These are phyloP conservation scores for Calephelis virginiensis DNA, from an alignment of 1,140 invertebrate genomes.

Conservation along the genomic window DNA sequence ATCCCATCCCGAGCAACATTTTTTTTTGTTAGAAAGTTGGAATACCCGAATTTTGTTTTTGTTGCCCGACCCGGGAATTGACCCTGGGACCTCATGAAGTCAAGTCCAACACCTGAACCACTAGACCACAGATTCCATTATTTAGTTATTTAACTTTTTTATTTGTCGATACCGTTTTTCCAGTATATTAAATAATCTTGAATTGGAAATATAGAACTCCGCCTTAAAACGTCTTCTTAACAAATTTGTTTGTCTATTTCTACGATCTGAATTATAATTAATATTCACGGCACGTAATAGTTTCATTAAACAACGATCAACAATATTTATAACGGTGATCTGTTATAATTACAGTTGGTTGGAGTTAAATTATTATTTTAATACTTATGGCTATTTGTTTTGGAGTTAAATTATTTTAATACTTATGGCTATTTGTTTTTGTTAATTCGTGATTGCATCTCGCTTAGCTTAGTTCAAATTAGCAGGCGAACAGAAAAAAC, in stretches of 20 bases:
- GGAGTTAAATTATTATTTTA: slow-evolving; percentile 35
- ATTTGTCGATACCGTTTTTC: too few relatives aligned
- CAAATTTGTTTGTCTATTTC: slow-evolving; percentile 10
- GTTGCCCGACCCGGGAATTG: too few relatives aligned
- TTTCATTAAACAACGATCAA: not conserved
- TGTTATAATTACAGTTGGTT: slow-evolving; percentile 51
- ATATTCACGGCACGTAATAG: slow-evolving; percentile 12
- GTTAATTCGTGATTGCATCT: slow-evolving; percentile 49
- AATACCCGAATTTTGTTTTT: too few relatives aligned
- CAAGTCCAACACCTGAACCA: too few relatives aligned
- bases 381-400: slow-evolving; percentile 47
- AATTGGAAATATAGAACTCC: too few relatives aligned
- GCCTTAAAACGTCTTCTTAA: slow-evolving; percentile 8
- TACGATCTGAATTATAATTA: slow-evolving; percentile 8
- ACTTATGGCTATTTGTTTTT: slow-evolving; percentile 50
- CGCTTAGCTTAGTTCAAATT: slow-evolving; percentile 41
- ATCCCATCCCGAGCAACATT: too few relatives aligned
- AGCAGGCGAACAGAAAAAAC: not conserved
- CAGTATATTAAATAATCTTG: too few relatives aligned
- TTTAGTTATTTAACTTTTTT: too few relatives aligned
- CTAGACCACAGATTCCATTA: too few relatives aligned
- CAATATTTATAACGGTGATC: slow-evolving; percentile 27
- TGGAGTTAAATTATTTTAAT: slow-evolving; percentile 23
- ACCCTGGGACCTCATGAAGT: too few relatives aligned
- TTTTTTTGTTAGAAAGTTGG: too few relatives aligned